Conservation (phyloP, 1,140 invertebrate species). For the Drosophila oshimai region DNA sequence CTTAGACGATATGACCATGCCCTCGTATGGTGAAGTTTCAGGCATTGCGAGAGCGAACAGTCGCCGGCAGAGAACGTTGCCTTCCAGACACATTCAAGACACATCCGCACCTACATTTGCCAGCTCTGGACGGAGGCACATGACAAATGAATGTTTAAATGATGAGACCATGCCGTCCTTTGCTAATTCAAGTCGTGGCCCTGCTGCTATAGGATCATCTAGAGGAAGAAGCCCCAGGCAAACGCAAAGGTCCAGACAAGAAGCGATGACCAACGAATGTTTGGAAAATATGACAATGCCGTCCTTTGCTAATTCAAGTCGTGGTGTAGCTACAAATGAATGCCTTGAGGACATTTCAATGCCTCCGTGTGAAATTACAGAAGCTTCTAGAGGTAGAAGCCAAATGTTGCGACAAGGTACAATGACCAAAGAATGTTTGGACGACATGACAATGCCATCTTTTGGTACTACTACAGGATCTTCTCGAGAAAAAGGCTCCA, state of each 20-base stretch:
- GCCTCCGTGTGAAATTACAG: neutral
- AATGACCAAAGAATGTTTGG: neutral
- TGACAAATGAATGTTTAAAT: neutral
- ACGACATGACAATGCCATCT: neutral
- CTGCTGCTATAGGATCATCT: no score
- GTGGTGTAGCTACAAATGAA: neutral
- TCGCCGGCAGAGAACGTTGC: neutral
- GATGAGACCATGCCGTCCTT: neutral
- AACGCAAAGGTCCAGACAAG: neutral
- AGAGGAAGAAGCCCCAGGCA: neutral
- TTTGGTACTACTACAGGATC: neutral
- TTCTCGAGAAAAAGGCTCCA: neutral
- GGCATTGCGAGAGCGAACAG: neutral
- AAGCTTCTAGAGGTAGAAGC: neutral
- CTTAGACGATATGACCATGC: neutral
- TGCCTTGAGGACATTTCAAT: constrained; percentile 5
- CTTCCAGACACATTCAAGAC: no score
- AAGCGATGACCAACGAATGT: neutral
- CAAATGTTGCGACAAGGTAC: neutral
- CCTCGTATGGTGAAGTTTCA: neutral
- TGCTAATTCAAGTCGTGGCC: neutral
- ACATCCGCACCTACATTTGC: no score
- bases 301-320: neutral
- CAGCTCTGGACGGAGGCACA: neutral
- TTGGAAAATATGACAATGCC: constrained; percentile 6